Conservation (phyloP, 2,888 invertebrate genomes). For the Lapara coniferarum region DNA sequence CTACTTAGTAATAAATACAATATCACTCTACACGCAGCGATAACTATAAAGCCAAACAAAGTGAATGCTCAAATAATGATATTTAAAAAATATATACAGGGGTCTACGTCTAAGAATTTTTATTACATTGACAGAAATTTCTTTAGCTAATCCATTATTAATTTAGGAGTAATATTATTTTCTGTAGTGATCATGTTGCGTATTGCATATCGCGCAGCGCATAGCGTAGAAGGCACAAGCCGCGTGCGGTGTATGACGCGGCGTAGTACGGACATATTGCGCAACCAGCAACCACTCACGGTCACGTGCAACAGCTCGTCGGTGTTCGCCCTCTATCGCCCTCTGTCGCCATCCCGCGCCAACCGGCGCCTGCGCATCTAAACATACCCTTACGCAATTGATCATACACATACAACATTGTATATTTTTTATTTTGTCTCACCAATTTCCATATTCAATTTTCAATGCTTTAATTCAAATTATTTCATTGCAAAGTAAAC, state of each 20-base stretch:
- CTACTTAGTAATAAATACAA: too few relatives aligned
- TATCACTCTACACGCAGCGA: too few relatives aligned
- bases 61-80: too few relatives aligned
- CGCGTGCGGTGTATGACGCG: constrained; percentile 49
- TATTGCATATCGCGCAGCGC: neutral
- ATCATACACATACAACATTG: neutral
- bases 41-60: too few relatives aligned
- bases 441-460: neutral
- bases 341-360: neutral
- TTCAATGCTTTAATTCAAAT: too few relatives aligned
- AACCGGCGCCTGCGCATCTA: neutral
- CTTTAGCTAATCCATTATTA: neutral
- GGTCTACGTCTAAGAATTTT: too few relatives aligned
- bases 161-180: neutral
- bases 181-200: neutral
- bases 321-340: neutral
- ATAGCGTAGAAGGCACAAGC: neutral
- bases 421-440: neutral
- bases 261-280: constrained; percentile 58
- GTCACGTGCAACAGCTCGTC: constrained; percentile 55
- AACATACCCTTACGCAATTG: constrained; percentile 11
- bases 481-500: neutral
- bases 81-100: too few relatives aligned
- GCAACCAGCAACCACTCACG: constrained; percentile 56
- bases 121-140: neutral